Conservation (phyloP, 2,797 vertebrate species). For the Cygnus olor region DNA sequence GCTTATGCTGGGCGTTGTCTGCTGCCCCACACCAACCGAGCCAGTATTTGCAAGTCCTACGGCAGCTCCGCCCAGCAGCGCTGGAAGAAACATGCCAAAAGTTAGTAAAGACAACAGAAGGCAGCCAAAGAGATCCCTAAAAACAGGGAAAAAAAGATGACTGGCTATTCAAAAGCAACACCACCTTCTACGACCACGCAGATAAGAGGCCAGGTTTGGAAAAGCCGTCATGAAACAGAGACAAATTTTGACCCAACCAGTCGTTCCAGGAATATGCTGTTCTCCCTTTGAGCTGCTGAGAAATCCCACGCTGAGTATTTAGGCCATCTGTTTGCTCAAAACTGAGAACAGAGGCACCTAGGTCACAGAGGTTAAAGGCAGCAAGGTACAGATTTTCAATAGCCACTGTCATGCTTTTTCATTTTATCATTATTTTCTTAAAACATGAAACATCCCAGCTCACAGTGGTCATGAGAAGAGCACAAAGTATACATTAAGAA, state of each 20-base stretch:
- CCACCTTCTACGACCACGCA: neutral
- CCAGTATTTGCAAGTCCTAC: constrained; percentile 88
- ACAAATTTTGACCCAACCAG: neutral
- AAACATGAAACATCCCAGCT: neutral
- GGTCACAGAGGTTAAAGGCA: neutral
- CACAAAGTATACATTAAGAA: neutral
- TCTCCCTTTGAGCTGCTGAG: neutral
- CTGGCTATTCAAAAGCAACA: neutral
- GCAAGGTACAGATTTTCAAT: neutral
- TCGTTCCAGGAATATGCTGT: neutral
- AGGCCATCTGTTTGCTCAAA: neutral
- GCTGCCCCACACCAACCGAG: constrained; percentile 88
- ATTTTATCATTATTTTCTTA: neutral
- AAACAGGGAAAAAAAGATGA: neutral
- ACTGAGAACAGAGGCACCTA: neutral
- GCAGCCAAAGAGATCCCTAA: neutral
- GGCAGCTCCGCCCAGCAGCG: constrained; percentile 88
- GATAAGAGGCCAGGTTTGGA: neutral
- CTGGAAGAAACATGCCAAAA: constrained; percentile 72
- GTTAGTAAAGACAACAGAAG: neutral
- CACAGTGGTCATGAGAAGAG: neutral
- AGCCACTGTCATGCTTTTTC: accelerated
- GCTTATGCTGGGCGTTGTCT: constrained; percentile 87
- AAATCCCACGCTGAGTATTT: neutral
- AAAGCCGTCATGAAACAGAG: neutral